Evolutionary conservation across 37 sponge, comb jelly and placozoan species (phyloP).

Genomic region (Amphimedon queenslandica): DNA sequence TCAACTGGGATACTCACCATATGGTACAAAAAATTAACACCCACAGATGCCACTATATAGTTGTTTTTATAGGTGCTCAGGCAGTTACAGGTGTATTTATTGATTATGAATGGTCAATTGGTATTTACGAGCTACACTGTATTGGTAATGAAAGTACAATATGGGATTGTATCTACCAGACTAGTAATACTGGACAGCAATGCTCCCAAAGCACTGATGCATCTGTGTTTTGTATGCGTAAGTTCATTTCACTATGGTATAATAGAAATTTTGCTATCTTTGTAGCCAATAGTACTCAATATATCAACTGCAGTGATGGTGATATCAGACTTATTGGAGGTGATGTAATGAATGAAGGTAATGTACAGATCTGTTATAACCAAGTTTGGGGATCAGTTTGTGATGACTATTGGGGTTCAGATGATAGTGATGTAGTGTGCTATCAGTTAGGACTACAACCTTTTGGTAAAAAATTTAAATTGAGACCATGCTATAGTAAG

Average conservation of each 20-base stretch:
- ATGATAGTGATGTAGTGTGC: not conserved
- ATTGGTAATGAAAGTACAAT: not conserved
- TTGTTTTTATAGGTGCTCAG: too few species aligned
- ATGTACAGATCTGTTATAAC: not conserved
- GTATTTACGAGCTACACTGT: not conserved
- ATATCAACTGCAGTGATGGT: not conserved
- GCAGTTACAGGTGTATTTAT: not conserved
- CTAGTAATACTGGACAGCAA: not conserved
- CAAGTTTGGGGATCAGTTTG: not conserved
- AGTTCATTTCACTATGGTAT: too few species aligned
- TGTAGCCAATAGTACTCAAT: not conserved
- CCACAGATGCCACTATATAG: not conserved
- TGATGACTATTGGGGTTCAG: not conserved
- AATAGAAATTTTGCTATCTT: too few species aligned
- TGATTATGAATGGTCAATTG: not conserved
- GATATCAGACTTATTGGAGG: not conserved
- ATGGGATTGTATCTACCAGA: not conserved
- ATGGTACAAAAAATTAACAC: not conserved
- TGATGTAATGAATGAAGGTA: not conserved
- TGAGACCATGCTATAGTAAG: not conserved
- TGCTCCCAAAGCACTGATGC: not conserved
- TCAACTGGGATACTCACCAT: constrained; percentile 18
- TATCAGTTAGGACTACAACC: not conserved
- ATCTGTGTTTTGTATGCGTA: not conserved
- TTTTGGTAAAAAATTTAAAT: not conserved